Conservation (phyloP, 2,888 invertebrate genomes). For the Phengaris arion region DNA sequence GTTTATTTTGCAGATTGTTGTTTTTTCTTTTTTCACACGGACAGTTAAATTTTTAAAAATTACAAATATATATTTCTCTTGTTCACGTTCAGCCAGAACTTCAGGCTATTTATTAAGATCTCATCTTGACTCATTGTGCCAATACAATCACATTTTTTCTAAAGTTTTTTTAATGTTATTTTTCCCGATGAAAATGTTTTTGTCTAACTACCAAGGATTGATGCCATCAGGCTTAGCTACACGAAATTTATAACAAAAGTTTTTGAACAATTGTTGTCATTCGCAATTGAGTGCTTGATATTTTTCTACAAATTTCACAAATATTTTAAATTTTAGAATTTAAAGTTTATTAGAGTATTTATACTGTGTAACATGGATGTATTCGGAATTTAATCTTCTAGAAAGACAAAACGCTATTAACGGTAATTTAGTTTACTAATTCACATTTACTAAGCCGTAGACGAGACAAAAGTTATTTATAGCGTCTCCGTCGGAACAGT, state of each 20-base stretch:
- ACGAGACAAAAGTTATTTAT: no score
- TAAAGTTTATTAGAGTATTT: no score
- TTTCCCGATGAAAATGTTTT: slow-evolving; percentile 5
- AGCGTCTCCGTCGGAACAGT: no score
- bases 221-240: slow-evolving; percentile 3
- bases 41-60: background rate
- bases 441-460: no score
- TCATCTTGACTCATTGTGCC: background rate
- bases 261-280: slow-evolving; percentile 1
- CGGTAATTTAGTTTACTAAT: no score
- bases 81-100: background rate
- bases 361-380: no score
- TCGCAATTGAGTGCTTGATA: background rate
- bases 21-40: background rate
- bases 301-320: slow-evolving; percentile 1
- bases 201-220: background rate
- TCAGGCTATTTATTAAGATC: background rate
- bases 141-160: background rate
- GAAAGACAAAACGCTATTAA: no score
- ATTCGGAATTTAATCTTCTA: no score
- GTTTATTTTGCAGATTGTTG: no score
- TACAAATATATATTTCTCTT: background rate
- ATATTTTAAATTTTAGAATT: background rate
- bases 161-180: slow-evolving; percentile 7
- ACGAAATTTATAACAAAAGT: background rate